A percentile compares a stretch with the other conserved stretches of the same genome.
phyloP scores from a whole-genome alignment of 2,888 invertebrate species.

The Meta bourneti region DNA sequence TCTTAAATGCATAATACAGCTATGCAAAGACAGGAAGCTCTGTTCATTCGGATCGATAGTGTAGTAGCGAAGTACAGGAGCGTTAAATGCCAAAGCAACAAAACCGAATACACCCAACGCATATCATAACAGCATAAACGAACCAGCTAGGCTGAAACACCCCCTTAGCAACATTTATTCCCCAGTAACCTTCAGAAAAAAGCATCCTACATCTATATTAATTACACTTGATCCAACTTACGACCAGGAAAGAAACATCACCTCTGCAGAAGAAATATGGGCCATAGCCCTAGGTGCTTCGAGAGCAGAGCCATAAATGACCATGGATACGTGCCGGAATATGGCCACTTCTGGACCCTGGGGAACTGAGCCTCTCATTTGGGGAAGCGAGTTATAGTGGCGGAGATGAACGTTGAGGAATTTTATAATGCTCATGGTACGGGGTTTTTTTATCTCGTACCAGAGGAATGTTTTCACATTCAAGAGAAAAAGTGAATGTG shows the following conservation, averaged over 20 bases:
- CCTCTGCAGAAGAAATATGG: not conserved
- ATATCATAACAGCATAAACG: not conserved
- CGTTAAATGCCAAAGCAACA: not conserved
- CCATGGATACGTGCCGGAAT: not conserved
- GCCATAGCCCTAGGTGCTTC: slow-evolving; percentile 3
- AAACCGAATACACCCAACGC: not conserved
- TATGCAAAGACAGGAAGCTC: no score
- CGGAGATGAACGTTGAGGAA: not conserved
- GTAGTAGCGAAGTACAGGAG: no score
- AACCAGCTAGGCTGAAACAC: not conserved
- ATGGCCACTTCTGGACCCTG: slow-evolving; percentile 21
- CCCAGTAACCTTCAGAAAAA: not conserved
- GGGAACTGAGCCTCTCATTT: slow-evolving; percentile 22
- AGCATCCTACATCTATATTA: slow-evolving; percentile 20
- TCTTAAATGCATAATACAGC: no score
- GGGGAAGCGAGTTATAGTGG: slow-evolving; percentile 1
- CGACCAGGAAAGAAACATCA: not conserved
- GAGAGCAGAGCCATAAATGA: slow-evolving; percentile 33
- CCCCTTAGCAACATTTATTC: slow-evolving; percentile 22
- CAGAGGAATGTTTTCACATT: not conserved
- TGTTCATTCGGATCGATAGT: no score
- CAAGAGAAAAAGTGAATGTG: not conserved
- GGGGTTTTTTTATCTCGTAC: not conserved
- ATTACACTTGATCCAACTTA: slow-evolving; percentile 29
- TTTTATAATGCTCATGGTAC: not conserved